phyloP scores from a whole-genome alignment of 2,888 invertebrate species.

The Amiota communis region DNA sequence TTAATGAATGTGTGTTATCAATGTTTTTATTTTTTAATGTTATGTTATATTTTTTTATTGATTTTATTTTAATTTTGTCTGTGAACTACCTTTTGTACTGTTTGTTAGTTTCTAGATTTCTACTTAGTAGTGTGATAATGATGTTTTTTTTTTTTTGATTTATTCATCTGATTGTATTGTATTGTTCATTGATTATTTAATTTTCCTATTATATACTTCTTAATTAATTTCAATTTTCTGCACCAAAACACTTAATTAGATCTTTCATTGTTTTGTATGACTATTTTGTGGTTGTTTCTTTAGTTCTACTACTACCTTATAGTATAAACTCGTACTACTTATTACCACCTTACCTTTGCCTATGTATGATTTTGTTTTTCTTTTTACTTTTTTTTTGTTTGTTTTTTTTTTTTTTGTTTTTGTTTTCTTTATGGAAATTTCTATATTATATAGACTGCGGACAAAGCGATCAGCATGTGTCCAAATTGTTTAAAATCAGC shows the following conservation, averaged over 20 bases:
- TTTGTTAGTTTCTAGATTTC: neutral
- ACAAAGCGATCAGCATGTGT: slow-evolving; percentile 52
- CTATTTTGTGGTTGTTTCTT: slow-evolving; percentile 42
- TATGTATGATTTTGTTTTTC: slow-evolving; percentile 8
- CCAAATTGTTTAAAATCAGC: slow-evolving; percentile 67
- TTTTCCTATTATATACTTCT: too few species aligned
- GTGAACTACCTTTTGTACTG: neutral
- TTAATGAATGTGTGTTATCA: neutral
- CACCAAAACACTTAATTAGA: too few species aligned
- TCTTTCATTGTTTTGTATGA: too few species aligned
- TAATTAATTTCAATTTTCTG: too few species aligned
- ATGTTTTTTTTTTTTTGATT: slow-evolving; percentile 32
- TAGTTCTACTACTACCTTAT: slow-evolving; percentile 43
- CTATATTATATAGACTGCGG: slow-evolving; percentile 60
- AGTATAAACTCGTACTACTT: too few species aligned
- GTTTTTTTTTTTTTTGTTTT: slow-evolving; percentile 41
- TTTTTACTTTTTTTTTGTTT: too few species aligned
- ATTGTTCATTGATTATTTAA: slow-evolving; percentile 20
- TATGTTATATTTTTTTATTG: neutral
- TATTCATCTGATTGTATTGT: slow-evolving; percentile 50
- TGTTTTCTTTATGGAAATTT: slow-evolving; percentile 48
- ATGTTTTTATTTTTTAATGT: neutral
- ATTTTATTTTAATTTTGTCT: slow-evolving; percentile 3
- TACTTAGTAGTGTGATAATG: too few species aligned
- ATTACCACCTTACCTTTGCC: slow-evolving; percentile 18